Evolutionary conservation across 2,888 invertebrate genomes (phyloP), one percentile per base, ranked within the genome.

Genomic region (Blomia tropicalis): DNA sequence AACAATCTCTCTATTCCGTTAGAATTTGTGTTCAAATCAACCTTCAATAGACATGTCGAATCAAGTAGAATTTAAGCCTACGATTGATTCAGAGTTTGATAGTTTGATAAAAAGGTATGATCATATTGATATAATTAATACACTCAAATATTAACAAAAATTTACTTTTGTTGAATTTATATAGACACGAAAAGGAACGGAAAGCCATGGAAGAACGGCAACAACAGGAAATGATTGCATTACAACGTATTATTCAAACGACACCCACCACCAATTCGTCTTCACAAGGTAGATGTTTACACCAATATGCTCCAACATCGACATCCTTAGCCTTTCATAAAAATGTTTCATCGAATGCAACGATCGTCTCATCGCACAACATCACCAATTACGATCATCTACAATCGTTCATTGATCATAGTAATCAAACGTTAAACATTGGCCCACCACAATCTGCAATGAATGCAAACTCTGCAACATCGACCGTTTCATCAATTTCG

Each of bases 121-220:
- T 47, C 22, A 4, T 47, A 3, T 47, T 2, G 19, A 47, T 47
- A 14, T 36, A 36, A 36, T 36, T n/a, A n/a, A 36, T 36, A 7
- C 36, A 11, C 7, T 36, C 36, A 11, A 36, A 36, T 17, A 36
- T 36, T 17, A 11, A 36, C 17, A 36, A 36, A 17, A 36, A 36
- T 17, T 36, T 11, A 7, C 36, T 36, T 36, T 17, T 11, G 7
- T 36, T 36, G 7, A 36, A 11, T 36, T 36, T 36, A 64, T 64
- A 5, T 54, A 71, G 72, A 68, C 80, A 80, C 70, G 78, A 78
- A 70, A 73, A 75, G 67, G 80, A 80, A 70, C 70, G 78, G 65
- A 78, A 79, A 68, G 78, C 78, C 65, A 70, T 80, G 67, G 77
- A 77, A 66, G 71, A 75, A 63, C 75, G 77, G 66, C 80, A 80